These are phyloP conservation scores for Glandiceps talaboti DNA, from an alignment of 53 echinoderm and acorn worm genomes.

Conservation along the genomic window DNA sequence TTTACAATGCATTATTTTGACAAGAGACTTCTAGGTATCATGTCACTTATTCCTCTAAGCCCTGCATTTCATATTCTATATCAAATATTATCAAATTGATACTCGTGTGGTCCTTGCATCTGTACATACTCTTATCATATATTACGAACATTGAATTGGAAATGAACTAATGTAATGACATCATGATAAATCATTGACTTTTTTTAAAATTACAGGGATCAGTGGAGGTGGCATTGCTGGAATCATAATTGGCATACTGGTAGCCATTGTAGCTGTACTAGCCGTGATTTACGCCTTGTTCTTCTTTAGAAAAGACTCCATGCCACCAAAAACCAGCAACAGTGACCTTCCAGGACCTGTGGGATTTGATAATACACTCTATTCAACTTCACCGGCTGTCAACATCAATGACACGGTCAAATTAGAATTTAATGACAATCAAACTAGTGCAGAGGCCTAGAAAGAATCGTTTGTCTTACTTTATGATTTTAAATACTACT, in stretches of 20 bases:
- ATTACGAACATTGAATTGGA: too few relatives aligned
- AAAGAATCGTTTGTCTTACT: too few relatives aligned
- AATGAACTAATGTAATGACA: too few relatives aligned
- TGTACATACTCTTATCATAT: too few relatives aligned
- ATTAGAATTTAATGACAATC: not conserved
- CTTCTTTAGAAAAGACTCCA: not conserved
- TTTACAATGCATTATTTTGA: too few relatives aligned
- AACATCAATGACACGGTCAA: not conserved
- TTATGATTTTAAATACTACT: too few relatives aligned
- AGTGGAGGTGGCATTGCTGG: not conserved
- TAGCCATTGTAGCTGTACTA: not conserved
- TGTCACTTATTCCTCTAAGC: too few relatives aligned
- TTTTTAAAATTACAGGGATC: not conserved
- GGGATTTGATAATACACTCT: not conserved
- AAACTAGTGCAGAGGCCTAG: not conserved
- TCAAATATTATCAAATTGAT: too few relatives aligned
- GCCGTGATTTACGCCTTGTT: not conserved
- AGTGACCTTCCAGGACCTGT: not conserved
- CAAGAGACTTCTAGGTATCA: too few relatives aligned
- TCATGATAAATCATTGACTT: too few relatives aligned
- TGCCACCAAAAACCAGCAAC: not conserved
- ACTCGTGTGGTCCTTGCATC: too few relatives aligned
- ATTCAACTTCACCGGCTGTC: not conserved
- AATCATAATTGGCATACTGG: not conserved
- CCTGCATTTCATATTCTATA: too few relatives aligned